phyloP scores from a whole-genome alignment of 2,888 invertebrate genomes.

The Brachyptera risi region DNA sequence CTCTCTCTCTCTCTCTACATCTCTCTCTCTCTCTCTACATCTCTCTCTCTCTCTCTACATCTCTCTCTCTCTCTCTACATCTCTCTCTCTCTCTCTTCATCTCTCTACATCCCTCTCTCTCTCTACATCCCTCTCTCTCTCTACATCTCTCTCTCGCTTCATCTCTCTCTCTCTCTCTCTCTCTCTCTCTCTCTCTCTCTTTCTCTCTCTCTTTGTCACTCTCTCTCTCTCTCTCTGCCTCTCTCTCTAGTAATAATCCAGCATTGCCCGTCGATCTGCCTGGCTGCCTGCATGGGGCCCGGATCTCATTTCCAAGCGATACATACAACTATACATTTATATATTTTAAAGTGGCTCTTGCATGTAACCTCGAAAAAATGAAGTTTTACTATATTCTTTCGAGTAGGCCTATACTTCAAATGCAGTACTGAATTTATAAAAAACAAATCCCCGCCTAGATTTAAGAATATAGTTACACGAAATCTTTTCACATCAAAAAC shows the following conservation, averaged over 20 bases:
- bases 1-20: constrained; percentile 27
- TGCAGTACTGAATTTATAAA: too few species aligned
- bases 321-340: too few species aligned
- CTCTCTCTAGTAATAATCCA: constrained; percentile 25
- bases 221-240: constrained; percentile 30
- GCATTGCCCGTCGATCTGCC: too few species aligned
- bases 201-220: constrained; percentile 33
- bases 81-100: constrained; percentile 20
- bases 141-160: constrained; percentile 28
- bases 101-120: constrained; percentile 34
- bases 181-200: constrained; percentile 21
- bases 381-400: too few species aligned
- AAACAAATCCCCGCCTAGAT: too few species aligned
- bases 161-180: constrained; percentile 30
- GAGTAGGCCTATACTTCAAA: too few species aligned
- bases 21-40: constrained; percentile 24
- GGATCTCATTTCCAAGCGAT: too few species aligned
- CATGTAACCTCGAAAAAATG: too few species aligned
- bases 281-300: too few species aligned
- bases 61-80: constrained; percentile 33
- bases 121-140: constrained; percentile 28
- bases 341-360: too few species aligned
- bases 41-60: constrained; percentile 32
- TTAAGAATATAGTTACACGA: too few species aligned
- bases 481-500: too few species aligned